phyloP scores from a whole-genome alignment of 2,888 invertebrate genomes.

The Mythimna ferrago region DNA sequence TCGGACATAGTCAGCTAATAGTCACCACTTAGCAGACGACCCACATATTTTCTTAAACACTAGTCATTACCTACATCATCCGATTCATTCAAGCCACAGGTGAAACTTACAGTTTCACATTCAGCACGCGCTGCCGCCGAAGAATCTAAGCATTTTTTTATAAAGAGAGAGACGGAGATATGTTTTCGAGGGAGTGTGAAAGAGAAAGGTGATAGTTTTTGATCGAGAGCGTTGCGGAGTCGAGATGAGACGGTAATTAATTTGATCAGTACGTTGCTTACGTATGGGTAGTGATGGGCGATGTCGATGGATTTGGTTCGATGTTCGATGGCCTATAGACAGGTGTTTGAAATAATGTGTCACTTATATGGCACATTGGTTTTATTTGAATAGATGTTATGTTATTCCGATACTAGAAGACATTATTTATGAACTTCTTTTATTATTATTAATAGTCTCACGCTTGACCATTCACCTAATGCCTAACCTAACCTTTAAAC shows the following conservation, averaged over 20 bases:
- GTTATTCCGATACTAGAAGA: background rate
- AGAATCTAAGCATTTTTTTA: conserved; percentile 81
- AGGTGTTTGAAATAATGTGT: background rate
- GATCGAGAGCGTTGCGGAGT: conserved; percentile 77
- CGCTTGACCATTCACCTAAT: too few relatives aligned
- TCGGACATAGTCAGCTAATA: conserved; percentile 25
- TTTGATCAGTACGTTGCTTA: conserved; percentile 87
- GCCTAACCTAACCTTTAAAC: too few relatives aligned
- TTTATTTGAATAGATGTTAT: background rate
- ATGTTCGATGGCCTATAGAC: background rate
- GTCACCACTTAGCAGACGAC: conserved; percentile 43
- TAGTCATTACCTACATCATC: conserved; percentile 69
- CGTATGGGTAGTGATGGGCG: conserved; percentile 75
- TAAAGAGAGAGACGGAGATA: conserved; percentile 66
- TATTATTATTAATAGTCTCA: background rate
- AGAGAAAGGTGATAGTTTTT: conserved; percentile 76
- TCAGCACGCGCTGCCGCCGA: conserved; percentile 85
- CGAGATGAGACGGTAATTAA: conserved; percentile 89
- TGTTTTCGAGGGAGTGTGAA: conserved; percentile 60
- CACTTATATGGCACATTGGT: background rate
- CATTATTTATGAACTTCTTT: background rate
- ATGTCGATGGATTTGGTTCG: conserved; percentile 65
- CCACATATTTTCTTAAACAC: conserved; percentile 55
- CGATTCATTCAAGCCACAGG: conserved; percentile 82
- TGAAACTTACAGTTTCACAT: conserved; percentile 87